Base-by-base conservation (phyloP, 2,113 vertebrate genomes). In the Onychostoma macrolepis region DNA sequence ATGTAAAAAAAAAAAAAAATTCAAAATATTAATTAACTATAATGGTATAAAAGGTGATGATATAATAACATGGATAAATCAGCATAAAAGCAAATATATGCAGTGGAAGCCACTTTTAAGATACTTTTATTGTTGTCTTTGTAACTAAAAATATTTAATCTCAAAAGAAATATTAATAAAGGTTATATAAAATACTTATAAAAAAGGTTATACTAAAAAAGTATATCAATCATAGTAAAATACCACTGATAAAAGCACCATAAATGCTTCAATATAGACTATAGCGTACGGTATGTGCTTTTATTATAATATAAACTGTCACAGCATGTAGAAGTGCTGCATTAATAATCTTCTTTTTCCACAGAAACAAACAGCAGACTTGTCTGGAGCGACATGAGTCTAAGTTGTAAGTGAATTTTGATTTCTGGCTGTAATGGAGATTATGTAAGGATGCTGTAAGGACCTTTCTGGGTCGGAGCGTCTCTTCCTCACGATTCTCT, bases 401-500 rank as follows among this genome's bases (percentile, higher is more conserved):
- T n/a, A n/a, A n/a, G n/a, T n/a, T n/a, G n/a, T n/a, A 69, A 53
- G 65, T 71, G 9, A 9, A 71, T 33, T 26, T 69, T 15, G 0
- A 71, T 10, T 33, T 33, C 6, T 71, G 17, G 17, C 4, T 41
- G 21, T 43, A n/a, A 12, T 43, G 24, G 19, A 9, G 53, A 15
- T 19, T 38, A 71, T 19, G 53, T 36, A 50, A 80, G 19, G 13
- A 13, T 26, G 43, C 63, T 80, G 28, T 41, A 82, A 56, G 24
- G 78, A 89, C 88, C 88, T 89, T 89, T 86, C 53, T 87, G 81
- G 78, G 61, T 24, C 2, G 76, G 61, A 76, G 71, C 61, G 50
- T 15, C 76, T 87, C 85, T 83, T 61, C 88, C 33, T 87, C 86
- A 36, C 24, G 85, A 56, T 45, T 85, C 77, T 83, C 85, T 15